These are phyloP conservation scores for Vimba vimba DNA, from an alignment of 2,113 vertebrate genomes.

Conservation along the genomic window DNA sequence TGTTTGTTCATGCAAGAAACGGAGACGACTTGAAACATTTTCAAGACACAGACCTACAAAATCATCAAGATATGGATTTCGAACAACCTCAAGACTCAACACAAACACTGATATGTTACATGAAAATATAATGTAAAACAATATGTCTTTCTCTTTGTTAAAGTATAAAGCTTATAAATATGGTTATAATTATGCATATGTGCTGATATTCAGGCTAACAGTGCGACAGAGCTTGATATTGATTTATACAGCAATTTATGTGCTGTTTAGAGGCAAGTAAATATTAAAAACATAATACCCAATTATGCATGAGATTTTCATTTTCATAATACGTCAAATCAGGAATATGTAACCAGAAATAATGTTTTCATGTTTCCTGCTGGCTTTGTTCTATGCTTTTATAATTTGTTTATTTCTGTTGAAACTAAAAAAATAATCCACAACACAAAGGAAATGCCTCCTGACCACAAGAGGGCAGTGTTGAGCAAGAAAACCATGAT, in stretches of 20 bases:
- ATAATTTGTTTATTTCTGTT: background rate
- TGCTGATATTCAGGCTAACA: too few relatives aligned
- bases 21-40: background rate
- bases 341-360: background rate
- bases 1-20: background rate
- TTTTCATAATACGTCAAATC: background rate
- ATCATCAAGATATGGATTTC: background rate
- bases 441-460: background rate
- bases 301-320: background rate
- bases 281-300: too few relatives aligned
- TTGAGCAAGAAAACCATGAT: background rate
- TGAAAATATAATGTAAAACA: too few relatives aligned
- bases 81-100: background rate
- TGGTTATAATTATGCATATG: too few relatives aligned
- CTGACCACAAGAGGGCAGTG: background rate
- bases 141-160: too few relatives aligned
- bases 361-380: background rate
- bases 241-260: too few relatives aligned
- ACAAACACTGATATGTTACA: too few relatives aligned
- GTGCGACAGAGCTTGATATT: too few relatives aligned
- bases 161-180: too few relatives aligned
- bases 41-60: background rate
- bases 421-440: background rate
- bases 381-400: background rate
- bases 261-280: too few relatives aligned